Conservation (phyloP, 2,888 invertebrate species). For the Caenorhabditis sp. region DNA sequence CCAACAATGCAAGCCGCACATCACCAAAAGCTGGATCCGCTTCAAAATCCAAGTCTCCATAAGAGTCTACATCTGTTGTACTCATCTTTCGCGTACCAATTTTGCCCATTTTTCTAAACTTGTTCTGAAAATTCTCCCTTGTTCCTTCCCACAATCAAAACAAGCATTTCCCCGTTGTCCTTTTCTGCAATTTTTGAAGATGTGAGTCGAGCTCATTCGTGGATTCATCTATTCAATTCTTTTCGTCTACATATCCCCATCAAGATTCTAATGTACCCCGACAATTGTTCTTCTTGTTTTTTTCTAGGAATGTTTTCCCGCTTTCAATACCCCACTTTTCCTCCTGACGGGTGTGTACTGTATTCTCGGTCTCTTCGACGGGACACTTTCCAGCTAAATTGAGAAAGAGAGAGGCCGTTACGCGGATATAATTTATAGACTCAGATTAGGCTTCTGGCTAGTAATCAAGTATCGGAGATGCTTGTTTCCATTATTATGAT, state of each 20-base stretch:
- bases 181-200: not conserved
- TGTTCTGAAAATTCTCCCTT: not conserved
- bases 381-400: not conserved
- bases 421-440: not conserved
- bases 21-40: slow-evolving; percentile 14
- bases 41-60: slow-evolving; percentile 28
- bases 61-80: not conserved
- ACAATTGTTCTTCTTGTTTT: slow-evolving; percentile 4
- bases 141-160: slow-evolving; percentile 2
- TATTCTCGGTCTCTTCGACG: slow-evolving; percentile 58
- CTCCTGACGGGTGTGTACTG: slow-evolving; percentile 49
- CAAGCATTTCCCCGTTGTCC: slow-evolving; percentile 40
- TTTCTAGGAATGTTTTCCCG: slow-evolving; percentile 39
- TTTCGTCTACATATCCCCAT: slow-evolving; percentile 22
- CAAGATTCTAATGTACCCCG: slow-evolving; percentile 9
- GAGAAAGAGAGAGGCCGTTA: not conserved
- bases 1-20: slow-evolving; percentile 15
- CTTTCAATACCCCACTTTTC: slow-evolving; percentile 21
- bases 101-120: not conserved
- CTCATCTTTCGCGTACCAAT: not conserved
- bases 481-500: not conserved
- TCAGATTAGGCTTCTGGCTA: slow-evolving; percentile 8
- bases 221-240: slow-evolving; percentile 10
- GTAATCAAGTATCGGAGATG: not conserved
- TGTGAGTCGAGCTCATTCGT: slow-evolving; percentile 5